Evolutionary conservation across 1,140 invertebrate species (phyloP).

Genomic region (Eumaeus atala): DNA sequence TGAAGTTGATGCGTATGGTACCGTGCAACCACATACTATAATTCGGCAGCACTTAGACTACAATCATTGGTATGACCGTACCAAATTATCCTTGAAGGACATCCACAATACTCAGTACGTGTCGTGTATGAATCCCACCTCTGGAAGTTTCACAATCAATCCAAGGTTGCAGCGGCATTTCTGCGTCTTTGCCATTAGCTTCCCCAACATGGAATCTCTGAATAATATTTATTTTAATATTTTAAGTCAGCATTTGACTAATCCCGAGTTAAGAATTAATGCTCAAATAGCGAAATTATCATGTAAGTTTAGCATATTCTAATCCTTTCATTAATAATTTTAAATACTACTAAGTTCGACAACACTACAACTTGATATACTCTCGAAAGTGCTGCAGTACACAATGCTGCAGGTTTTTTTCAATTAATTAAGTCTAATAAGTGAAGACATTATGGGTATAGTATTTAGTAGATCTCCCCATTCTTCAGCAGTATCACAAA

Average conservation of each 20-base stretch:
- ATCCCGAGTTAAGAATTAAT: conserved; percentile 85
- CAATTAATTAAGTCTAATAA: no score
- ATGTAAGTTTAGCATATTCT: conserved; percentile 38
- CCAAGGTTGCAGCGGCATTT: conserved; percentile 95
- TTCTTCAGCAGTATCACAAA: no score
- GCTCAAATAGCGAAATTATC: conserved; percentile 76
- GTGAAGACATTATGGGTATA: no score
- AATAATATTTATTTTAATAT: conserved; percentile 92
- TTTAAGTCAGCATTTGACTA: conserved; percentile 88
- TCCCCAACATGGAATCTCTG: conserved; percentile 90
- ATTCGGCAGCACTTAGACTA: conserved; percentile 97
- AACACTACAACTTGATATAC: no score
- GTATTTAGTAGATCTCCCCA: no score
- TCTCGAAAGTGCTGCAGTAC: no score
- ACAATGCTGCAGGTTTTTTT: no score
- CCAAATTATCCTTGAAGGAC: conserved; percentile 93
- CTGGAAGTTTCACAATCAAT: conserved; percentile 97
- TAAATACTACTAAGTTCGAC: no score
- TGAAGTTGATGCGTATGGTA: conserved; percentile 94
- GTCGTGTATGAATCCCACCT: conserved; percentile 97
- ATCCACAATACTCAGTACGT: conserved; percentile 98
- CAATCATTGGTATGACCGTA: conserved; percentile 95
- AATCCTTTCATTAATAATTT: no score
- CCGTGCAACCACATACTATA: conserved; percentile 95
- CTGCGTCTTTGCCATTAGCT: conserved; percentile 94